A percentile compares a stretch with the other conserved stretches of the same genome.
These are phyloP conservation scores for Dissostichus mawsoni DNA, from an alignment of 2,113 vertebrate genomes.

Conservation along the genomic window DNA sequence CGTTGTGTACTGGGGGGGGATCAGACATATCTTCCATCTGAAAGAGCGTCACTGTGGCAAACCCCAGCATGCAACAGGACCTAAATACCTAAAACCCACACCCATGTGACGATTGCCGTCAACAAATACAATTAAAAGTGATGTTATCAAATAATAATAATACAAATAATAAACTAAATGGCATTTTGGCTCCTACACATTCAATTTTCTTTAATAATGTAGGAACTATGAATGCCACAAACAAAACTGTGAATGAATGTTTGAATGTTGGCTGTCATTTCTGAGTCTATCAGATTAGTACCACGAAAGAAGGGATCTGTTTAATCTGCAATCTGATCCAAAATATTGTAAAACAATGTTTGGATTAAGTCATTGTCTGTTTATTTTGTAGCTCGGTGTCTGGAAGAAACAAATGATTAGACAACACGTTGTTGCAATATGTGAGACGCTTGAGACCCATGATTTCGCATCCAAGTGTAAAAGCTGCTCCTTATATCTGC, in stretches of 20 bases:
- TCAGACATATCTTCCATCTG: no score
- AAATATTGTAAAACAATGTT: conserved; percentile 31
- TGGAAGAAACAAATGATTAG: conserved; percentile 41
- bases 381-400: conserved; percentile 34
- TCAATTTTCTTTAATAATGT: background rate
- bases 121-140: no score
- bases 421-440: conserved; percentile 17
- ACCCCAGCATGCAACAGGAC: no score
- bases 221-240: conserved; percentile 1
- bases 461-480: conserved; percentile 3
- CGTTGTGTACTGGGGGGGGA: no score
- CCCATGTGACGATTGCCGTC: no score
- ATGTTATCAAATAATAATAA: no score
- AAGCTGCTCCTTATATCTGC: conserved; percentile 12
- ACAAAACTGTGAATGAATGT: background rate
- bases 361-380: conserved; percentile 41
- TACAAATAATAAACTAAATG: no score
- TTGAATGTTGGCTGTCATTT: conserved; percentile 25
- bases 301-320: conserved; percentile 31
- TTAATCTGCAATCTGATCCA: conserved; percentile 41
- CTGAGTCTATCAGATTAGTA: conserved; percentile 31
- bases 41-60: no score
- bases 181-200: background rate
- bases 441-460: conserved; percentile 21
- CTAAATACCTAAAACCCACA: no score